Conservation (phyloP, 1,140 invertebrate species). For the Ceratosolen fusciceps region DNA sequence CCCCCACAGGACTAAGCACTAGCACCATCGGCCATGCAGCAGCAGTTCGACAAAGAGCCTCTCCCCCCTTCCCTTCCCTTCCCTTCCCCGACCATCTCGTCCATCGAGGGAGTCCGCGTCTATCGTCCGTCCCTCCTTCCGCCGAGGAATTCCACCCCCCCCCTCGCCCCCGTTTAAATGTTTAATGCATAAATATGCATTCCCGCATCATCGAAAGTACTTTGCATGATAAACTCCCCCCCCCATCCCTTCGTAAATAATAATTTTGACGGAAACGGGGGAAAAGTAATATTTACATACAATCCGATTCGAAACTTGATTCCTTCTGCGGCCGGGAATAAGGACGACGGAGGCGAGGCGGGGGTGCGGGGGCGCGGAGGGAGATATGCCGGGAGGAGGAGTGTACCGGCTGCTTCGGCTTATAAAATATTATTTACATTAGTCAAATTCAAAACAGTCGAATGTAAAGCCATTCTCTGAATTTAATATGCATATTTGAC, state of each 20-base stretch:
- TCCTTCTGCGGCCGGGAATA: too few species aligned
- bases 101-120: too few species aligned
- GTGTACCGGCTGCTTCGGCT: neutral
- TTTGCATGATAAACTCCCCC: neutral
- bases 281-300: conserved; percentile 17
- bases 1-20: neutral
- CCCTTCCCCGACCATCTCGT: neutral
- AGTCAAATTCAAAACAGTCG: conserved; percentile 1
- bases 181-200: neutral
- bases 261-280: conserved; percentile 12
- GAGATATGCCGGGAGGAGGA: too few species aligned
- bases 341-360: too few species aligned
- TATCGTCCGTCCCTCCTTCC: neutral
- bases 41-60: conserved; percentile 26
- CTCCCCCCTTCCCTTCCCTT: neutral
- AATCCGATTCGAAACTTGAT: neutral
- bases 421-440: conserved; percentile 10
- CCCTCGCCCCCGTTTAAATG: too few species aligned
- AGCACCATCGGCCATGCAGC: neutral
- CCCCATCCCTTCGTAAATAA: conserved; percentile 10
- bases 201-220: neutral
- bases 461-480: neutral
- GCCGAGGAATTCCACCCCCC: conserved; percentile 19
- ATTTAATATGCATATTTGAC: conserved; percentile 3
- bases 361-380: too few species aligned